Percentiles rank a stretch among this genome's conserved stretches.
phyloP scores from a whole-genome alignment of 2,797 vertebrate genomes.

The Corythornis leucogaster region DNA sequence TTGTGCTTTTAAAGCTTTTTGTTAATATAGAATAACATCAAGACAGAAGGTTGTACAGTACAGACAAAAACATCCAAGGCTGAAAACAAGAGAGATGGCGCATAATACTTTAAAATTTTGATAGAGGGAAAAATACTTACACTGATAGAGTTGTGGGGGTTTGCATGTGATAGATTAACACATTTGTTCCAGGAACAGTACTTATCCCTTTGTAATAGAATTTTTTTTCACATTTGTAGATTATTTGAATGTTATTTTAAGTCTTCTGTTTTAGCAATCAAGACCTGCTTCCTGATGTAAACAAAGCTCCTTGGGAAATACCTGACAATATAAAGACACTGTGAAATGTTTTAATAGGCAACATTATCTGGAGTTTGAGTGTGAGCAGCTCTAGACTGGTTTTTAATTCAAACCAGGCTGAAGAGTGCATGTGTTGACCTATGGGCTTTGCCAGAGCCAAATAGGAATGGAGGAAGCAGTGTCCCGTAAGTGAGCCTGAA shows the following conservation, averaged over 20 bases:
- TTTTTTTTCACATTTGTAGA: background rate
- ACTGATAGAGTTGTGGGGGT: background rate
- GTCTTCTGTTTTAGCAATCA: background rate
- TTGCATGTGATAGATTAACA: background rate
- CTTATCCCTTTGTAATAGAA: background rate
- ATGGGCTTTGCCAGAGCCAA: constrained; percentile 59
- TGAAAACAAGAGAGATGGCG: background rate
- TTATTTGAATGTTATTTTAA: background rate
- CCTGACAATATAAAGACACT: background rate
- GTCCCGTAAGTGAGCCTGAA: constrained; percentile 79
- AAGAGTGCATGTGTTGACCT: constrained; percentile 78
- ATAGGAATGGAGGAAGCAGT: constrained; percentile 83
- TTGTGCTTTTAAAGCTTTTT: background rate
- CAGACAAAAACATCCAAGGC: background rate
- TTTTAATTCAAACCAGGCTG: constrained; percentile 77
- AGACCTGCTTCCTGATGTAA: background rate
- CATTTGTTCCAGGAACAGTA: background rate
- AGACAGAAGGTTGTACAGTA: background rate
- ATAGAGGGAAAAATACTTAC: background rate
- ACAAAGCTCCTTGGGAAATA: background rate
- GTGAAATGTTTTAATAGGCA: constrained; percentile 43
- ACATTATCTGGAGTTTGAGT: background rate
- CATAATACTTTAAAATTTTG: background rate
- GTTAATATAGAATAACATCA: background rate
- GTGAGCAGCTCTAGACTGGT: background rate